These are phyloP conservation scores for Galleria mellonella DNA, from an alignment of 1,140 invertebrate genomes.

Conservation along the genomic window DNA sequence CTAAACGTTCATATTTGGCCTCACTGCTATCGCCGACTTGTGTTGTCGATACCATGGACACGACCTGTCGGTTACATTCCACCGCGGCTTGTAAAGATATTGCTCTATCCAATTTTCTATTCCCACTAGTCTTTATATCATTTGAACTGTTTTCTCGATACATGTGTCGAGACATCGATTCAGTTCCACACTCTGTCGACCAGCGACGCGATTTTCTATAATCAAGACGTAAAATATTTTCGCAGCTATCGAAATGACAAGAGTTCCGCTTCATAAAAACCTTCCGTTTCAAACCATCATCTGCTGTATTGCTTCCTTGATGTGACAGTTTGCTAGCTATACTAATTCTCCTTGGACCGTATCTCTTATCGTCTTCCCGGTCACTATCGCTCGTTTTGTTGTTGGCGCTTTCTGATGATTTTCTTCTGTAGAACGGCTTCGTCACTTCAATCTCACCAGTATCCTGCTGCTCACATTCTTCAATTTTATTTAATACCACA, in stretches of 20 bases:
- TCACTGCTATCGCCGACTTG: slow-evolving; percentile 15
- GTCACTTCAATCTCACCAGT: slow-evolving; percentile 13
- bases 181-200: slow-evolving; percentile 11
- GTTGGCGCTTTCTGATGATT: slow-evolving; percentile 22
- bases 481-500: slow-evolving; percentile 20
- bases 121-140: slow-evolving; percentile 15
- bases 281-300: slow-evolving; percentile 33
- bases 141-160: slow-evolving; percentile 17
- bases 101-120: slow-evolving; percentile 25
- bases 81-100: slow-evolving; percentile 9
- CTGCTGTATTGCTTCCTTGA: slow-evolving; percentile 20
- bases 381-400: slow-evolving; percentile 4
- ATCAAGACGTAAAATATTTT: slow-evolving; percentile 19
- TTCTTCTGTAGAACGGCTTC: slow-evolving; percentile 24
- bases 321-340: slow-evolving; percentile 26
- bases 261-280: slow-evolving; percentile 35
- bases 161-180: slow-evolving; percentile 9
- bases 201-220: slow-evolving; percentile 11
- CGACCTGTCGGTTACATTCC: slow-evolving; percentile 1
- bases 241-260: slow-evolving; percentile 33
- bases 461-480: neutral
- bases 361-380: slow-evolving; percentile 15
- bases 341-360: too few species aligned
- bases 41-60: slow-evolving; percentile 24
- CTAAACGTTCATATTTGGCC: slow-evolving; percentile 19